Conservation (phyloP, 2,888 invertebrate species). For the Acronicta psi region DNA sequence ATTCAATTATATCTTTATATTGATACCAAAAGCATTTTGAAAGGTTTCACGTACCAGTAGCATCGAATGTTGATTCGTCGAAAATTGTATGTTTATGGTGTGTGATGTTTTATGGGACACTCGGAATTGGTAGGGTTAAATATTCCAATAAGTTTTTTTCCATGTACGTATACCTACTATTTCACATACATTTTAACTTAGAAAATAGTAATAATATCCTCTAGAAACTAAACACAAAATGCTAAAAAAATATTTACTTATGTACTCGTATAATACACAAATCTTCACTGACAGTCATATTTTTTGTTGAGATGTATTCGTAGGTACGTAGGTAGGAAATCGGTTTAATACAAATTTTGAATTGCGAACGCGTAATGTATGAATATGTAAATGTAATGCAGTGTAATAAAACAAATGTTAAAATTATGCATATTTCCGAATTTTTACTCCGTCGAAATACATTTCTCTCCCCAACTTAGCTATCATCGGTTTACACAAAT, state of each 20-base stretch:
- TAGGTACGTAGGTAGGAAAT: too few species aligned
- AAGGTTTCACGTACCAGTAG: constrained; percentile 35
- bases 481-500: constrained; percentile 54
- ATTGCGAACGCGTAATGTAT: not conserved
- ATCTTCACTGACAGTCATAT: too few species aligned
- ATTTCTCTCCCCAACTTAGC: constrained; percentile 12
- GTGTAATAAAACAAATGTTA: not conserved
- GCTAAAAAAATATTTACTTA: not conserved
- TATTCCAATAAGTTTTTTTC: too few species aligned
- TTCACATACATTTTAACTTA: not conserved
- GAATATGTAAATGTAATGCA: not conserved
- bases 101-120: constrained; percentile 13
- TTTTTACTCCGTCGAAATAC: constrained; percentile 5
- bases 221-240: not conserved
- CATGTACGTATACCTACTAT: too few species aligned
- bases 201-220: too few species aligned
- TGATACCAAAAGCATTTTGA: constrained; percentile 39
- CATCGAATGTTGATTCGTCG: constrained; percentile 39
- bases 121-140: not conserved
- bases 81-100: constrained; percentile 35
- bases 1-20: constrained; percentile 52
- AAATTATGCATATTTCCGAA: constrained; percentile 5
- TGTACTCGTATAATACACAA: too few species aligned
- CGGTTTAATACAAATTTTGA: not conserved
- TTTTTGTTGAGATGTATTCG: too few species aligned